These are phyloP conservation scores for Meteorus sp. DNA, from an alignment of 1,140 invertebrate genomes.

Conservation along the genomic window DNA sequence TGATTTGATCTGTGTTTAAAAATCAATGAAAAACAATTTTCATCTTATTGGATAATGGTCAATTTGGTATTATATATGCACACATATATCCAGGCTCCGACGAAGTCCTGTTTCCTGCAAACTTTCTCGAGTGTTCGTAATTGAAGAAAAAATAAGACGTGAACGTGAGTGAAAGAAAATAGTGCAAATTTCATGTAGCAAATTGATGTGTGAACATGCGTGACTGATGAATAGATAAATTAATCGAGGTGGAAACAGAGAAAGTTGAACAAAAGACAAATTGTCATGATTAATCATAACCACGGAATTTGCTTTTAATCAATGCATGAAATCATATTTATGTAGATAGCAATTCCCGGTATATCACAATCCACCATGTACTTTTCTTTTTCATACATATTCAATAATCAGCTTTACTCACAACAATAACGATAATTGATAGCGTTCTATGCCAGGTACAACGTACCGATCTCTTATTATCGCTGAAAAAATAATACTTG, in stretches of 20 bases:
- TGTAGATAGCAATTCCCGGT: too few species aligned
- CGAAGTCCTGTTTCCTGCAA: too few species aligned
- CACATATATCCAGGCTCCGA: too few species aligned
- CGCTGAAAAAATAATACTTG: conserved; percentile 52
- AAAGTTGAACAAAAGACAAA: background rate
- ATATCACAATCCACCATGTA: too few species aligned
- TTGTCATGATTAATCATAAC: background rate
- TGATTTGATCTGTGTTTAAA: too few species aligned
- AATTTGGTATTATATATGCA: too few species aligned
- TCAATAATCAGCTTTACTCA: conserved; percentile 41
- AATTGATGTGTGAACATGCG: conserved; percentile 8
- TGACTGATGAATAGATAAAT: conserved; percentile 3
- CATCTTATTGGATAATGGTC: too few species aligned
- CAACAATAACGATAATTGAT: conserved; percentile 45
- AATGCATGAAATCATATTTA: too few species aligned
- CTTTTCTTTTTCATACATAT: conserved; percentile 1
- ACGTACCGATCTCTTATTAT: conserved; percentile 43
- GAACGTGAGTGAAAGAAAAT: background rate
- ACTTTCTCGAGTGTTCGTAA: conserved; percentile 8
- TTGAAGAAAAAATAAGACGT: background rate
- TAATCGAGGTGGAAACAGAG: background rate
- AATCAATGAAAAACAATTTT: too few species aligned
- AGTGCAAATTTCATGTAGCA: background rate
- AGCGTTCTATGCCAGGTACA: conserved; percentile 37
- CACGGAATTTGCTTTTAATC: too few species aligned